Base-by-base conservation (phyloP, 1,140 invertebrate species). In the Drosophila teissieri region DNA sequence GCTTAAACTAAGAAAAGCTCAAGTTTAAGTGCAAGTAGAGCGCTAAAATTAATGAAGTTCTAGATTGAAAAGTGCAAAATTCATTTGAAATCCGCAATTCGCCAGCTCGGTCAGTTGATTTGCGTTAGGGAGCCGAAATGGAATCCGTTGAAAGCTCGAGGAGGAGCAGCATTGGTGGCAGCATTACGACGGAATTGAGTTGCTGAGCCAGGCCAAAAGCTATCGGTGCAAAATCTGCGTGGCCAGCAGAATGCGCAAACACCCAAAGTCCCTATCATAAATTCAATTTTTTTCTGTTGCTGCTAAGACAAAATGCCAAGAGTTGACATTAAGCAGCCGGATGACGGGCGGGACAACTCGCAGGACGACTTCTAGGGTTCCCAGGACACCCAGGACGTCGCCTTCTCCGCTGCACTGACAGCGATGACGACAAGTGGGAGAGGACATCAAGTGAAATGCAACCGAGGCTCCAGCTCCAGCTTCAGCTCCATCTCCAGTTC, bases 291-390 rank as follows among this genome's bases (percentile, higher is more conserved):
- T 84, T 73, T 73, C 78, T 85, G 73, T 77, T 48, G 81, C 55
- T 65, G 60, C 82, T 85, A 78, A 85, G 78, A 78, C 78, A 77
- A 81, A 85, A 86, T 72, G 78, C 82, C 82, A 85, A 85, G 78
- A 85, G 82, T 86, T 85, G 82, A 81, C 82, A 86, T 85, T 85
- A 86, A 85, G 82, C 82, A 86, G 68, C 60, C 62, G 62, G 61
- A 57, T 67, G 75, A 79, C 76, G 36, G 51, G 22, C 14, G 56
- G 34, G 14, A 27, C 44, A 46, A 7, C 42, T 68, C 40, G 40
- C 7, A 67, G 61, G 62, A 46, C 62, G 37, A 31, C 31, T 31
- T 31, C 8, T 31, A 31, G 31, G 31, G 31, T 14, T 17, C 6
- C 17, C 12, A 57, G 22, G 57, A 46, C 62, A 36, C 19, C 5